Evolutionary conservation across 2,113 vertebrate species (phyloP).

Genomic region (Miniopterus natalensis): DNA sequence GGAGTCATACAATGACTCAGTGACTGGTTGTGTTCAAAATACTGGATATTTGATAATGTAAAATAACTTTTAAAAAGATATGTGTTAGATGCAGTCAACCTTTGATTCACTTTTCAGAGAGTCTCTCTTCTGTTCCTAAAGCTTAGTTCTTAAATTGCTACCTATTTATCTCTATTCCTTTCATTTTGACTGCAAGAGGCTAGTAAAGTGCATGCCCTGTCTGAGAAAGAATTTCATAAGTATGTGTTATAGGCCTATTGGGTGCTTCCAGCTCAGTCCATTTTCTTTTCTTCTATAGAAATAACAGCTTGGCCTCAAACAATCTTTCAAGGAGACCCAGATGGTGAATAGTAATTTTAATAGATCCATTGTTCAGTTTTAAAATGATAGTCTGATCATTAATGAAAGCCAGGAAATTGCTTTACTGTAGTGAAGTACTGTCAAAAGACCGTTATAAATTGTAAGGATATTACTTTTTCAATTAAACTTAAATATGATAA

Average conservation of each 20-base stretch:
- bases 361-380: conserved; percentile 79
- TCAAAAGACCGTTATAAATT: conserved; percentile 78
- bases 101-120: conserved; percentile 60
- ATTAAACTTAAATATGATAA: conserved; percentile 82
- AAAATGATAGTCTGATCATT: conserved; percentile 73
- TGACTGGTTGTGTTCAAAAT: conserved; percentile 13
- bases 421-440: conserved; percentile 65
- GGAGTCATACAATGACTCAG: not conserved
- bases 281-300: conserved; percentile 69
- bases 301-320: conserved; percentile 69
- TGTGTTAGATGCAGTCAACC: not conserved
- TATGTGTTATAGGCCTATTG: not conserved
- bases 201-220: conserved; percentile 55
- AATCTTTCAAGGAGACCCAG: conserved; percentile 78
- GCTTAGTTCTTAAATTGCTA: conserved; percentile 61
- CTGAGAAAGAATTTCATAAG: not conserved
- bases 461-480: conserved; percentile 76
- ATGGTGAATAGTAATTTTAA: conserved; percentile 82
- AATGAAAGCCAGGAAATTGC: conserved; percentile 81
- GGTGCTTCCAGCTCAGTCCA: not conserved
- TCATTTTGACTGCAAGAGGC: conserved; percentile 19
- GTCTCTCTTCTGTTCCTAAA: conserved; percentile 44
- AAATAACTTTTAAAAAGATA: not conserved
- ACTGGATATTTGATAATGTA: not conserved
- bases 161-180: conserved; percentile 65